Evolutionary conservation across 2,888 invertebrate species (phyloP), one percentile per base, ranked within the genome.

Genomic region (Tiliacea aurago): DNA sequence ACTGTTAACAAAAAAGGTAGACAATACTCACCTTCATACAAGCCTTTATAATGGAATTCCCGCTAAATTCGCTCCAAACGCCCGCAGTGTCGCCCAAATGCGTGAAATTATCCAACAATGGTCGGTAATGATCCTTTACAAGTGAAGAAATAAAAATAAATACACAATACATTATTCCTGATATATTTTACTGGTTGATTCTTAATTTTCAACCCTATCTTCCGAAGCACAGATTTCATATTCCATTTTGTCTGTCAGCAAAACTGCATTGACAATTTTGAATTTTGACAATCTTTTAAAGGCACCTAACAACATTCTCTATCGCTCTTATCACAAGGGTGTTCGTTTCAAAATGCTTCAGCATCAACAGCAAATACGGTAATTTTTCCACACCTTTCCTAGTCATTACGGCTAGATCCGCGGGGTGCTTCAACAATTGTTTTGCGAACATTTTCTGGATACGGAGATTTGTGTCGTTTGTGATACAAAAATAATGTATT

Each of bases 51-150:
- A 84, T 84, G 85, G 84, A 90, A 90, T 93, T 93, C 93, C 91
- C 90, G 92, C 92, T 94, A 94, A 95, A 94, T 92, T 93, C 91
- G 85, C 91, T 85, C 88, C 91, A 90, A 90, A 92, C 92, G 94
- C 93, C 94, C 93, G 94, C 93, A 94, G 94, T 94, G 94, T 94
- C 94, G 91, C 92, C 86, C 94, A 94, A 95, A 94, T 90, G 95
- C 95, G 95, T 95, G 94, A 95, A 95, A 95, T 95, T 95, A 93
- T 90, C 88, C 93, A 94, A 95, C 95, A 95, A 95, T 95, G 90
- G 90, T 55, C 91, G 78, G 92, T 95, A 95, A 95, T 95, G 95
- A 95, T 94, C 93, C 94, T 94, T 93, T 93, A 91, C 93, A 92
- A 92, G 91, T 90, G 91, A 93, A 93, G 91, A 93, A 94, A 94